Evolutionary conservation across 2,113 vertebrate genomes (phyloP), one percentile per base, ranked within the genome.

Genomic region (Panurus biarmicus): DNA sequence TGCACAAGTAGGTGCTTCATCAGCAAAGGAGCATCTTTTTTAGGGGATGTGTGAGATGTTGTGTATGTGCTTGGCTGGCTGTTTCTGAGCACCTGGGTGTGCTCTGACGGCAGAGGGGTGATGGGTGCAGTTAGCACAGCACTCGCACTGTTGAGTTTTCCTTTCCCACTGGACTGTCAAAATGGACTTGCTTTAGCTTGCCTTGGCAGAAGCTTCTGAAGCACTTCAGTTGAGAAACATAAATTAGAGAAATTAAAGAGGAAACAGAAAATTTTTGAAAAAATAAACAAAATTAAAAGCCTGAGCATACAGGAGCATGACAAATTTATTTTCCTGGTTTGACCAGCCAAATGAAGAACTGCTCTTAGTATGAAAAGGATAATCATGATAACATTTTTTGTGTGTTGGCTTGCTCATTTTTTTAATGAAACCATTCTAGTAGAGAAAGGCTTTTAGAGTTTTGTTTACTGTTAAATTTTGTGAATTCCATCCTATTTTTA

Each of bases 71-170:
- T 31, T 60, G 21, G 36, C 40, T 28, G 33, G 9, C 26, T 61
- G 51, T 54, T 31, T 71, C 7, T 1, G 29, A 56, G 60, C 51
- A 25, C 16, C 31, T 58, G 20, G 38, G 38, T 51, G 62, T 51
- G 33, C 71, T 62, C 38, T 77, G 40, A 9, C 31, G 0, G 0
- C 56, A 44, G 57, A 45, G 81, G 21, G 58, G 20, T 2, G 4
- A 28, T 14, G 33, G 51, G 19, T 71, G 29, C 44, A 10, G 56
- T 66, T 62, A 57, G 33, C 31, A 50, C 2, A 3, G 28, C 24
- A 8, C 40, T 5, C 1, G 0, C 19, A 14, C 23, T 33, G 3
- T 24, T 29, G 38, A 45, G 8, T 66, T 90, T 88, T 80, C 67
- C 60, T 87, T 78, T 79, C 33, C 42, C 36, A 3, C 33, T 60